phyloP scores from a whole-genome alignment of 2,797 vertebrate species.

The Dromococcyx pavoninus region DNA sequence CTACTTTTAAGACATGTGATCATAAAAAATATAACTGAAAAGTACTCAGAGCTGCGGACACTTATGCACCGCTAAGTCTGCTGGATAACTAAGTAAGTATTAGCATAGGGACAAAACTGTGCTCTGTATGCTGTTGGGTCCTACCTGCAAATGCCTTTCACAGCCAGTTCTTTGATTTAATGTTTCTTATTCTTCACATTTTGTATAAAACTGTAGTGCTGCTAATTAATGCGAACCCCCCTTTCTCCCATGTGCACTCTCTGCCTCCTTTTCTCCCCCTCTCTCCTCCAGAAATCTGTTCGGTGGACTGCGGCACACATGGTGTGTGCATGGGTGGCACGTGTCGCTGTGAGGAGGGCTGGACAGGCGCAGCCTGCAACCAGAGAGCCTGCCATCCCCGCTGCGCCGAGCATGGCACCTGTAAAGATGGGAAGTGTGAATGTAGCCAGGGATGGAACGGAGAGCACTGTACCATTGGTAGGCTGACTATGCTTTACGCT shows the following conservation, averaged over 20 bases:
- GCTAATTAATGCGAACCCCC: background rate
- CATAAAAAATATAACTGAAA: background rate
- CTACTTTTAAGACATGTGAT: background rate
- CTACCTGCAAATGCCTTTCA: background rate
- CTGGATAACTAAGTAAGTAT: background rate
- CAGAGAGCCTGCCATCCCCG: slow-evolving; percentile 95
- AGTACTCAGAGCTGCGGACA: background rate
- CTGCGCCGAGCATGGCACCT: slow-evolving; percentile 94
- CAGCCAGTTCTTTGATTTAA: background rate
- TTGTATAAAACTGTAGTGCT: background rate
- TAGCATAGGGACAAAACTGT: background rate
- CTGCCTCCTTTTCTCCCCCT: background rate
- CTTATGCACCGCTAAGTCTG: background rate
- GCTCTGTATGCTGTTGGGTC: background rate
- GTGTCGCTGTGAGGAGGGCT: slow-evolving; percentile 96
- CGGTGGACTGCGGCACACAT: slow-evolving; percentile 88
- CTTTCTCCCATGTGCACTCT: background rate
- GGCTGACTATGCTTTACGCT: slow-evolving; percentile 60
- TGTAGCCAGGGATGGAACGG: slow-evolving; percentile 99
- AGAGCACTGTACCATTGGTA: slow-evolving; percentile 98
- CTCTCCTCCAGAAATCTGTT: slow-evolving; percentile 85
- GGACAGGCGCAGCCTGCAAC: slow-evolving; percentile 88
- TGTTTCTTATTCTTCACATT: background rate
- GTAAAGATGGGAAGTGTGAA: slow-evolving; percentile 94
- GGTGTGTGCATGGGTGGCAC: slow-evolving; percentile 91